Percentiles rank a stretch among this genome's conserved stretches.
Evolutionary conservation across 1,140 invertebrate species (phyloP).

Genomic region (Dinothrombium tinctorium): DNA sequence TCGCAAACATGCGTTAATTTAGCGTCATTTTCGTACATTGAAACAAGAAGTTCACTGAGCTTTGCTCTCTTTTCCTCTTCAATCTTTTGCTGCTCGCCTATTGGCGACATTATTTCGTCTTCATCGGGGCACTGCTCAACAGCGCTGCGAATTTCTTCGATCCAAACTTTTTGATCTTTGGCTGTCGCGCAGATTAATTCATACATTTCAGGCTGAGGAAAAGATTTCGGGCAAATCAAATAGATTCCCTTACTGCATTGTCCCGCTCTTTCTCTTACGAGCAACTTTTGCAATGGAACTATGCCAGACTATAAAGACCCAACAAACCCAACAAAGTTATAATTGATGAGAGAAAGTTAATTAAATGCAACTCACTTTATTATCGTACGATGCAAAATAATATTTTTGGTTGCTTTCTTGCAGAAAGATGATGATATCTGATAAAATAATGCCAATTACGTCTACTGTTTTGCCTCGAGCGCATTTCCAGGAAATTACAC

Average conservation of each 20-base stretch:
- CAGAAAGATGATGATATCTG: slow-evolving; percentile 38
- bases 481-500: slow-evolving; percentile 21
- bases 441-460: slow-evolving; percentile 9
- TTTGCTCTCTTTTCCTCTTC: slow-evolving; percentile 32
- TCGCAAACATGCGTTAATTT: slow-evolving; percentile 60
- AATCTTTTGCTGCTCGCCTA: slow-evolving; percentile 19
- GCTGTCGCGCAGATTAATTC: slow-evolving; percentile 68
- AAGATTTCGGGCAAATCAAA: slow-evolving; percentile 49
- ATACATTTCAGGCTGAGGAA: slow-evolving; percentile 76
- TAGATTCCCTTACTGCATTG: slow-evolving; percentile 65
- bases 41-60: slow-evolving; percentile 22
- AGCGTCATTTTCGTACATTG: slow-evolving; percentile 56
- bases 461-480: slow-evolving; percentile 21
- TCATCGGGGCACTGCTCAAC: slow-evolving; percentile 26
- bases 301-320: slow-evolving; percentile 53
- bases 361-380: slow-evolving; percentile 21
- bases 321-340: too few species aligned
- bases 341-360: not conserved
- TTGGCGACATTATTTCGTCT: slow-evolving; percentile 13
- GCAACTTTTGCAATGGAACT: slow-evolving; percentile 61
- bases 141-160: slow-evolving; percentile 45
- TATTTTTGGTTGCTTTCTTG: slow-evolving; percentile 55
- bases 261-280: slow-evolving; percentile 76
- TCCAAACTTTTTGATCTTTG: slow-evolving; percentile 61
- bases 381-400: slow-evolving; percentile 26